Evolutionary conservation across 2,113 vertebrate genomes (phyloP).

Genomic region (Xenopus laevis): DNA sequence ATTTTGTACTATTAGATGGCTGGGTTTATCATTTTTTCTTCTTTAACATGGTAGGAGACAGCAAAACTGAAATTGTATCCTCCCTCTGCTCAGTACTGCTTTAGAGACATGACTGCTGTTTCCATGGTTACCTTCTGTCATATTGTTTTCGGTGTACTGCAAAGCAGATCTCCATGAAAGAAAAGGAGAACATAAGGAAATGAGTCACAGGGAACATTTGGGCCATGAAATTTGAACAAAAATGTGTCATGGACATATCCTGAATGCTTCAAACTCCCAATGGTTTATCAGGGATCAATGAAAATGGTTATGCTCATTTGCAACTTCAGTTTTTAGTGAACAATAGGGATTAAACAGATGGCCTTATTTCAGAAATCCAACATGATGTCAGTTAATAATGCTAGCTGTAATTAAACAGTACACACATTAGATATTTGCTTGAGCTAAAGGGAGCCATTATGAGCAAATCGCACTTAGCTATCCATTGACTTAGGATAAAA

Average conservation of each 20-base stretch:
- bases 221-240: not conserved
- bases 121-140: not conserved
- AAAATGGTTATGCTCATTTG: conserved; percentile 24
- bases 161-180: not conserved
- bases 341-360: conserved; percentile 68
- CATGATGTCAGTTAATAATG: conserved; percentile 79
- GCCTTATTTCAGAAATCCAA: conserved; percentile 61
- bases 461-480: conserved; percentile 73
- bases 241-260: not conserved
- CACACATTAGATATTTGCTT: conserved; percentile 81
- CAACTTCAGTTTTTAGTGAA: conserved; percentile 49
- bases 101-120: not conserved
- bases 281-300: not conserved
- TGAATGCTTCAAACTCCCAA: not conserved
- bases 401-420: conserved; percentile 81
- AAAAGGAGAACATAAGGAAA: not conserved
- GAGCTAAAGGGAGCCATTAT: conserved; percentile 68
- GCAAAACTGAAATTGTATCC: too few relatives aligned
- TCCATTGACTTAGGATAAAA: too few relatives aligned
- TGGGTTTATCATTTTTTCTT: too few relatives aligned
- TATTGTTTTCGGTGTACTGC: not conserved
- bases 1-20: too few relatives aligned
- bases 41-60: too few relatives aligned
- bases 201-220: not conserved
- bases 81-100: not conserved